phyloP scores from a whole-genome alignment of 2,113 vertebrate species.

The Accipiter virgatus region DNA sequence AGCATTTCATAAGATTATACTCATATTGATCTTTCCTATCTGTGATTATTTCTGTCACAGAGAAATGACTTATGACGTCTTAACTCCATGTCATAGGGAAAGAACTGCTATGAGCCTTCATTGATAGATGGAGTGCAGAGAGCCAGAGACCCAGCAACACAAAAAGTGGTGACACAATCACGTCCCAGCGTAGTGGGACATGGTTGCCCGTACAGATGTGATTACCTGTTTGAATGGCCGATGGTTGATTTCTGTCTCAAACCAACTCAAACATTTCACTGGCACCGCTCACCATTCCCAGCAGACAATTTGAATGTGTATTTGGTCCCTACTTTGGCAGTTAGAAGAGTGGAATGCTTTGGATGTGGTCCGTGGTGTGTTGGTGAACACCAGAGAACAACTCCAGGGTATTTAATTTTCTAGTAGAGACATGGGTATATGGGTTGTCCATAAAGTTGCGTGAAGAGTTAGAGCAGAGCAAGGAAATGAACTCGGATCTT shows the following conservation, averaged over 20 bases:
- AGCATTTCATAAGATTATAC: background rate
- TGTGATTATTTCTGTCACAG: background rate
- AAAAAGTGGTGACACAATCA: background rate
- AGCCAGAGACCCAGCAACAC: background rate
- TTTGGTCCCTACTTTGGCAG: background rate
- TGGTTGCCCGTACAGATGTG: background rate
- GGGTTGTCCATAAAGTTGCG: background rate
- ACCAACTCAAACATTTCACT: background rate
- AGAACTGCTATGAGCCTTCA: background rate
- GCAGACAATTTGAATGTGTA: background rate
- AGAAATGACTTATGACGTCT: background rate
- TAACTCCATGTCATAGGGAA: background rate
- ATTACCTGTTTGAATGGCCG: background rate
- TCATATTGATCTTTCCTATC: background rate
- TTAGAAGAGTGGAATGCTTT: background rate
- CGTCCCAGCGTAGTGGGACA: background rate
- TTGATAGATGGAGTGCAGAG: background rate
- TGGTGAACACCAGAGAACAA: background rate
- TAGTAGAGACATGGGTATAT: background rate
- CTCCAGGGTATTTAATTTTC: background rate
- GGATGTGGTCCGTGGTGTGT: background rate
- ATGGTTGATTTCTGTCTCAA: background rate
- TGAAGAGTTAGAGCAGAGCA: background rate
- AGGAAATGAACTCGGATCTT: background rate
- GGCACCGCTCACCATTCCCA: background rate